phyloP scores from a whole-genome alignment of 2,888 invertebrate genomes.

The Temnothorax rugatulus region DNA sequence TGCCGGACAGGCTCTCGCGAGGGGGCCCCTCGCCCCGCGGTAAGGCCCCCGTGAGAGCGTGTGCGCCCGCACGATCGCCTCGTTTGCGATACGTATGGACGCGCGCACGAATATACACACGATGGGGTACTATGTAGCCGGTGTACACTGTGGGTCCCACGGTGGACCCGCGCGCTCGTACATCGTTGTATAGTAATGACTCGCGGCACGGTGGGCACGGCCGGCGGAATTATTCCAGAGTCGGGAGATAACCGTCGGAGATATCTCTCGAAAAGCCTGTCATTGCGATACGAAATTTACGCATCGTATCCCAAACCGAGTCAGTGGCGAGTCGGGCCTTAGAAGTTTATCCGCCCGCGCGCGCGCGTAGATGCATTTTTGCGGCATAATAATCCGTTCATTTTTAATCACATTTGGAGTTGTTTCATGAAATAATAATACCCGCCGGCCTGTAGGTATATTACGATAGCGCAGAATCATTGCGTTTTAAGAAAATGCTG shows the following conservation, averaged over 20 bases:
- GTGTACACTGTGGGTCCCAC: constrained; percentile 43
- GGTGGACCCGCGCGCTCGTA: constrained; percentile 53
- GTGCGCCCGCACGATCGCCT: constrained; percentile 19
- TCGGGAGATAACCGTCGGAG: constrained; percentile 45
- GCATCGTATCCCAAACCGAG: constrained; percentile 36
- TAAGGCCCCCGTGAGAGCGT: constrained; percentile 46
- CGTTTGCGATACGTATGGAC: constrained; percentile 27
- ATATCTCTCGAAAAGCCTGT: constrained; percentile 40
- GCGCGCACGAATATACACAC: background rate
- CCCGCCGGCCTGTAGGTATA: too few relatives aligned
- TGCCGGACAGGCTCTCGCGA: constrained; percentile 78
- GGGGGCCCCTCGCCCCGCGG: constrained; percentile 32
- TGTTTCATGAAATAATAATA: background rate
- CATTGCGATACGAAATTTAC: constrained; percentile 36
- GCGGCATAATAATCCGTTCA: background rate
- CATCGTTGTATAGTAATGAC: constrained; percentile 48
- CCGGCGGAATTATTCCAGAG: constrained; percentile 12
- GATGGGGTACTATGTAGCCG: background rate
- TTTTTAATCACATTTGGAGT: constrained; percentile 4
- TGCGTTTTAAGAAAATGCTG: background rate
- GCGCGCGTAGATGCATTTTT: background rate
- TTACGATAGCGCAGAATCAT: background rate
- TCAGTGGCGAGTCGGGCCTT: background rate
- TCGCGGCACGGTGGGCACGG: constrained; percentile 31
- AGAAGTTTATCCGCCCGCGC: background rate